A percentile compares a stretch with the other conserved stretches of the same genome.
phyloP scores from a whole-genome alignment of 2,113 vertebrate genomes.

The Rhea pennata region DNA sequence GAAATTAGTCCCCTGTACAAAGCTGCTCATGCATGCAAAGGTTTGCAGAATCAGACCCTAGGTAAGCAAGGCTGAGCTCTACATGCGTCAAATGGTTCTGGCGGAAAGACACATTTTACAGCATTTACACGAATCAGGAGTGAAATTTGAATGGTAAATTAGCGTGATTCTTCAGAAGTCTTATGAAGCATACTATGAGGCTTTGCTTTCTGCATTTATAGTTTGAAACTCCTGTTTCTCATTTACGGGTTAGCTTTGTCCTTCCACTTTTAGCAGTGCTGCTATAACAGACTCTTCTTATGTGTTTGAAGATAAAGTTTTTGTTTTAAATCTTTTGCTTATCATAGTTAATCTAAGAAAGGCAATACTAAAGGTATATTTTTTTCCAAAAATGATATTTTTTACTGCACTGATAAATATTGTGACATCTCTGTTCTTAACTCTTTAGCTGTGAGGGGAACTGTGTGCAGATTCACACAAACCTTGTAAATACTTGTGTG shows the following conservation, averaged over 20 bases:
- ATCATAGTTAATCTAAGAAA: slow-evolving; percentile 81
- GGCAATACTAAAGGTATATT: slow-evolving; percentile 85
- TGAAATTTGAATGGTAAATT: not conserved
- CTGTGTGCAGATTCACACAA: slow-evolving; percentile 70
- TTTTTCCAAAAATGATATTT: slow-evolving; percentile 81
- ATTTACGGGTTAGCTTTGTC: slow-evolving; percentile 73
- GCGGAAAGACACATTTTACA: not conserved
- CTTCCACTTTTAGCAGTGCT: slow-evolving; percentile 76
- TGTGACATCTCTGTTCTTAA: slow-evolving; percentile 75
- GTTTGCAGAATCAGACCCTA: not conserved
- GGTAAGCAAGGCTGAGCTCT: not conserved
- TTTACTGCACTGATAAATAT: slow-evolving; percentile 82
- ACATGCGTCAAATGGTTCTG: not conserved
- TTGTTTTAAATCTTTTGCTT: slow-evolving; percentile 77
- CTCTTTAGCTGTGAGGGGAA: slow-evolving; percentile 66
- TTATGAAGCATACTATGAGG: slow-evolving; percentile 8
- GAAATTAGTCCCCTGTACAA: not conserved
- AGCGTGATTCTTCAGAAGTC: slow-evolving; percentile 39
- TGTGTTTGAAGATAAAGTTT: slow-evolving; percentile 67
- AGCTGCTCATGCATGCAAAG: not conserved
- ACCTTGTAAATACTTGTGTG: slow-evolving; percentile 74
- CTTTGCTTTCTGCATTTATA: slow-evolving; percentile 21
- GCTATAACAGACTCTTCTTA: slow-evolving; percentile 72
- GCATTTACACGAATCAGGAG: not conserved
- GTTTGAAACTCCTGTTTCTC: slow-evolving; percentile 63